A percentile compares a stretch with the other conserved stretches of the same genome.
Conservation (phyloP, 2,113 vertebrate species). For the Aspidoscelis tigris region DNA sequence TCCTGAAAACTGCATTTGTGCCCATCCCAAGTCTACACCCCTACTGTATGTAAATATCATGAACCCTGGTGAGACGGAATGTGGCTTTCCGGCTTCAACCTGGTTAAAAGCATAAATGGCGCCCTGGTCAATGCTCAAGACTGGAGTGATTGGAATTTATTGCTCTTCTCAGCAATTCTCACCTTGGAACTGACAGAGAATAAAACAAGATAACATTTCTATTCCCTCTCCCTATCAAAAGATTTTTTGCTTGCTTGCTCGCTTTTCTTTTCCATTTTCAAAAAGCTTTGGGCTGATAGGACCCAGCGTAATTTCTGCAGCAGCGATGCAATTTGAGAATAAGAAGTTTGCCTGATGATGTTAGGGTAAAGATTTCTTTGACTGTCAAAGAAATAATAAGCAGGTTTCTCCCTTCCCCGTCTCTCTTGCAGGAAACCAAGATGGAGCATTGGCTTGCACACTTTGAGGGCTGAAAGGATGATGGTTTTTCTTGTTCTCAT, state of each 20-base stretch:
- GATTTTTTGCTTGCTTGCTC: constrained; percentile 31
- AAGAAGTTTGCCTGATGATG: constrained; percentile 53
- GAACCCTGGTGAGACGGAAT: too few relatives aligned
- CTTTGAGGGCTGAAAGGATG: neutral
- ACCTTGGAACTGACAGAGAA: constrained; percentile 54
- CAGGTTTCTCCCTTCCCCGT: constrained; percentile 5
- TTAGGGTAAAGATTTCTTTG: constrained; percentile 52
- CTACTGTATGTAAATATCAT: too few relatives aligned
- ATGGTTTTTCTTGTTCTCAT: neutral
- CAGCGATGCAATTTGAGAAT: constrained; percentile 65
- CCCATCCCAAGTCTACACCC: too few relatives aligned
- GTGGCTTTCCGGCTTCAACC: too few relatives aligned
- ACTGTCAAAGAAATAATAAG: constrained; percentile 42
- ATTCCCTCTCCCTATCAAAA: constrained; percentile 67
- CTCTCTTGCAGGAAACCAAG: neutral
- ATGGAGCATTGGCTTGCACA: accelerated
- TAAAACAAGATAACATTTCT: constrained; percentile 60
- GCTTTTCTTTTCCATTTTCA: too few relatives aligned
- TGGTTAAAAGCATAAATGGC: too few relatives aligned
- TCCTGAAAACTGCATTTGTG: too few relatives aligned
- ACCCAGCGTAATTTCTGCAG: constrained; percentile 52
- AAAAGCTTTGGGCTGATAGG: constrained; percentile 50
- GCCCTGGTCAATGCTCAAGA: too few relatives aligned
- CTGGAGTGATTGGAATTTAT: too few relatives aligned
- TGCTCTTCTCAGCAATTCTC: too few relatives aligned